Evolutionary conservation across 2,113 vertebrate genomes (phyloP).

Genomic region (Microtus ochrogaster): DNA sequence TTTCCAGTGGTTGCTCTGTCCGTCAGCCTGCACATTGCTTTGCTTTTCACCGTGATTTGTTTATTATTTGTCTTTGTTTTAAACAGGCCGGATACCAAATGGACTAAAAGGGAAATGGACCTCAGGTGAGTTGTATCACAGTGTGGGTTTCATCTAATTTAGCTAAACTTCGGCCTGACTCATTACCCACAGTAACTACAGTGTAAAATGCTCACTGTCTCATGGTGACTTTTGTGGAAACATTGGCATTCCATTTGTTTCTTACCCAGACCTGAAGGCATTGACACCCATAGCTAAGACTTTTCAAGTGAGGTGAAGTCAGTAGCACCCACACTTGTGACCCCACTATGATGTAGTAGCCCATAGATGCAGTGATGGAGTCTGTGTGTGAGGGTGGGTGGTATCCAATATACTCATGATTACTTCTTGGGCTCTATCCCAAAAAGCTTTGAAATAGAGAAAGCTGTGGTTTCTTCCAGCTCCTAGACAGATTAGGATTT

Average conservation of each 20-base stretch:
- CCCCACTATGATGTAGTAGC: fast-evolving
- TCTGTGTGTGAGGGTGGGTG: background rate
- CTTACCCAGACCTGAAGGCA: background rate
- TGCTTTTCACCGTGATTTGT: background rate
- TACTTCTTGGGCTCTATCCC: background rate
- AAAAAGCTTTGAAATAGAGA: no score
- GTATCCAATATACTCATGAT: no score
- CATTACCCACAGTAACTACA: background rate
- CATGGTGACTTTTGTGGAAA: background rate
- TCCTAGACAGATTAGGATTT: background rate
- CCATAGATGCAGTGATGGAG: background rate
- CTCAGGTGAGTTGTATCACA: no score
- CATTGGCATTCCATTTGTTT: background rate
- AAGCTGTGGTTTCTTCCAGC: background rate
- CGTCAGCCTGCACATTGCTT: background rate
- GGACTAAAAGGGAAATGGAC: background rate
- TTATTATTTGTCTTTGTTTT: background rate
- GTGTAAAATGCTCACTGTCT: background rate
- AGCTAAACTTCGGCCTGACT: background rate
- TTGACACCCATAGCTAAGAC: background rate
- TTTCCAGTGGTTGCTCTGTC: background rate
- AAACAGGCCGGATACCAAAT: background rate
- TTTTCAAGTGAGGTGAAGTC: background rate
- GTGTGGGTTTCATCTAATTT: background rate
- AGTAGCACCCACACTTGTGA: background rate